These are phyloP conservation scores for Criorhina ranunculi DNA, from an alignment of 2,888 invertebrate species.

Conservation along the genomic window DNA sequence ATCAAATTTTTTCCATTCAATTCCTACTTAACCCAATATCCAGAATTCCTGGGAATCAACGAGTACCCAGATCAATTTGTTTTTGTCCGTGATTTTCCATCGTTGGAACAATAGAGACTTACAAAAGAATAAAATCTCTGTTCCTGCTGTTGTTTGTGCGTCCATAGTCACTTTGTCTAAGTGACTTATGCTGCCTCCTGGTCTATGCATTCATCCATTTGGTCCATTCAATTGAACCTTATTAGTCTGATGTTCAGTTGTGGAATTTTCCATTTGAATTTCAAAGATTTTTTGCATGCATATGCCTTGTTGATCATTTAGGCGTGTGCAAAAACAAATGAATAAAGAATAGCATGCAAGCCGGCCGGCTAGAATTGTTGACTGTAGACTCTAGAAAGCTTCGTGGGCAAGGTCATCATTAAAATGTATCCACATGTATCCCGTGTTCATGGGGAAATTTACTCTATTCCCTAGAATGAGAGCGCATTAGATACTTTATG, in stretches of 20 bases:
- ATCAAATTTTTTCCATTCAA: slow-evolving; percentile 22
- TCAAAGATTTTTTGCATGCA: slow-evolving; percentile 16
- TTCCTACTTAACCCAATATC: slow-evolving; percentile 34
- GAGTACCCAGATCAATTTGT: slow-evolving; percentile 8
- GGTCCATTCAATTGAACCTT: slow-evolving; percentile 35
- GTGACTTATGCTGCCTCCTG: slow-evolving; percentile 1
- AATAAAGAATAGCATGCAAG: background rate
- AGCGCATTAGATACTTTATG: background rate
- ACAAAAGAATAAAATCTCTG: slow-evolving; percentile 15
- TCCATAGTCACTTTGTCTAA: slow-evolving; percentile 22
- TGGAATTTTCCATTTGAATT: slow-evolving; percentile 44
- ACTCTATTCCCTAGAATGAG: background rate
- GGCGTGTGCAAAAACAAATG: slow-evolving; percentile 11
- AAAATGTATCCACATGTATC: background rate
- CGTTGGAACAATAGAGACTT: slow-evolving; percentile 14
- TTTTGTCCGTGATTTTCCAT: slow-evolving; percentile 45
- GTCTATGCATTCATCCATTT: slow-evolving; percentile 3
- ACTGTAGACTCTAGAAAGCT: slow-evolving; percentile 14
- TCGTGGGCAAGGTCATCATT: slow-evolving; percentile 16
- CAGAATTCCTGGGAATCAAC: slow-evolving; percentile 32
- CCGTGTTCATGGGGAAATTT: background rate
- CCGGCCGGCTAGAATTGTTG: background rate
- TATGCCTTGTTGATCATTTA: background rate
- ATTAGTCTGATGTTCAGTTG: slow-evolving; percentile 9
- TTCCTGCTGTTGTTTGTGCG: slow-evolving; percentile 1